Conservation (phyloP, 1,140 invertebrate species). For the Pogonomyrmex barbatus region DNA sequence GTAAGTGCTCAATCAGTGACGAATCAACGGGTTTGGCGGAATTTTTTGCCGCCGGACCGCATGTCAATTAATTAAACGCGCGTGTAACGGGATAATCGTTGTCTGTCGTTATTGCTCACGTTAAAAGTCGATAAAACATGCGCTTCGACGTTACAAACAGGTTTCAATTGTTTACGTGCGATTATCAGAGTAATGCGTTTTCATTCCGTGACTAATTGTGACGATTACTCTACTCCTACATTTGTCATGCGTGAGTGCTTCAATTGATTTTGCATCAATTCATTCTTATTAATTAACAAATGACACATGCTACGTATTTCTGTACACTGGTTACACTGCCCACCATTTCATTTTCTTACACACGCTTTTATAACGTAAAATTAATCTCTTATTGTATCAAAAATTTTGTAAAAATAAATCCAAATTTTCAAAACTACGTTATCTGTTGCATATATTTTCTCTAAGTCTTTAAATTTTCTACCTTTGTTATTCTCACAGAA, state of each 20-base stretch:
- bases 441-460: not conserved
- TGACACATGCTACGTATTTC: not conserved
- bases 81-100: conserved; percentile 37
- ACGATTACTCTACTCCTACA: conserved; percentile 12
- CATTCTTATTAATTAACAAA: not conserved
- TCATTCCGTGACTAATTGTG: conserved; percentile 42
- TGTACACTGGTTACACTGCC: not conserved
- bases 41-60: conserved; percentile 46
- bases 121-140: conserved; percentile 50
- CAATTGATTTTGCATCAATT: conserved; percentile 33
- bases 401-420: not conserved
- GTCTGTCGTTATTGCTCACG: conserved; percentile 52
- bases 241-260: not conserved
- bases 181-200: conserved; percentile 33
- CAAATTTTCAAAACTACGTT: not conserved
- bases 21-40: conserved; percentile 6
- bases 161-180: conserved; percentile 49
- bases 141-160: conserved; percentile 22
- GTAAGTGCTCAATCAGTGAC: conserved; percentile 26
- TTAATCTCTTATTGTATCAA: not conserved
- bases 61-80: conserved; percentile 56
- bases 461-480: not conserved
- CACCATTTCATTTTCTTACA: not conserved
- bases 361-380: not conserved
- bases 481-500: not conserved